Conservation (phyloP, 1,140 invertebrate species). For the Conus betulinus region DNA sequence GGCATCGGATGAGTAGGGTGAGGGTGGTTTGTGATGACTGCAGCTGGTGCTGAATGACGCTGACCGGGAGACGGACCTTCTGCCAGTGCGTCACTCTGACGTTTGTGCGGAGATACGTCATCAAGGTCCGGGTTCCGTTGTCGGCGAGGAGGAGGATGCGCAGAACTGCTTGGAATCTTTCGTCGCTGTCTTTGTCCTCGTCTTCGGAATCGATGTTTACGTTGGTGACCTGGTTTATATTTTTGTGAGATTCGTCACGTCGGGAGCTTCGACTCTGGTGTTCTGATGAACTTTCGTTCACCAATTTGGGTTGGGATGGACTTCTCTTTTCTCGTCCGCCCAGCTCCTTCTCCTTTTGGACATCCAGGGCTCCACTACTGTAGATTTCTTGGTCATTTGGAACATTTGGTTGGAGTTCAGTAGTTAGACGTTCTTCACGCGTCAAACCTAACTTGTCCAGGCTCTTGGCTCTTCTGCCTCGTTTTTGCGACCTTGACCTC, state of each 20-base stretch:
- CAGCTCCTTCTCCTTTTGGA: background rate
- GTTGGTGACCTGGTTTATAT: background rate
- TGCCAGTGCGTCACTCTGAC: slow-evolving; percentile 45
- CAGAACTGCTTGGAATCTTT: slow-evolving; percentile 10
- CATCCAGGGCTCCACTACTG: background rate
- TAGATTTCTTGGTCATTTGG: background rate
- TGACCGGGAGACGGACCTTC: slow-evolving; percentile 41
- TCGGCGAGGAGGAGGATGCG: slow-evolving; percentile 31
- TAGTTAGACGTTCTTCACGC: background rate
- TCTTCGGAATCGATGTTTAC: background rate
- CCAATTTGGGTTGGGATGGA: background rate
- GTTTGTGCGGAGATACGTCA: slow-evolving; percentile 43
- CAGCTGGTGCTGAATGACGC: slow-evolving; percentile 37
- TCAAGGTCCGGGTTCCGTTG: slow-evolving; percentile 21
- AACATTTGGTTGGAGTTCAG: background rate
- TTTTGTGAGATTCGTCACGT: background rate
- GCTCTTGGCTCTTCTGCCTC: background rate
- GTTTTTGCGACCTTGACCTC: background rate
- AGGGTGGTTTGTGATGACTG: slow-evolving; percentile 9
- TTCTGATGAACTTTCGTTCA: background rate
- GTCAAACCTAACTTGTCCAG: too few relatives aligned
- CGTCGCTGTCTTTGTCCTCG: background rate
- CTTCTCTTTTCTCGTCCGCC: background rate
- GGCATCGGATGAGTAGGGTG: slow-evolving; percentile 37
- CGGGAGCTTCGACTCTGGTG: background rate